Conservation (phyloP, 1,140 invertebrate genomes). For the Tetragonula clypearis region DNA sequence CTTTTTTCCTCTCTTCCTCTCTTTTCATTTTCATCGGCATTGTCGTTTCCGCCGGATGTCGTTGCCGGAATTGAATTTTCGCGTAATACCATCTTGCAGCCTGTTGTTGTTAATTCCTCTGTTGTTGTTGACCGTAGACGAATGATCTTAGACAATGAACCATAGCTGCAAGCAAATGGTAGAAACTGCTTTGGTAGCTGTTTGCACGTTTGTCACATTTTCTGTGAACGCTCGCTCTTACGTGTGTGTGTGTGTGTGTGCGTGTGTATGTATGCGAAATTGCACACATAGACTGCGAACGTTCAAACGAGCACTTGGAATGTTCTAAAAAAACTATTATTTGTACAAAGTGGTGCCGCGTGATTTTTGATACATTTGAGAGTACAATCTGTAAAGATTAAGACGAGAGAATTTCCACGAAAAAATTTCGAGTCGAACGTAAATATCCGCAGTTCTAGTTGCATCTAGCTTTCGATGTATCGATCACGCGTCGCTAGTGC, state of each 20-base stretch:
- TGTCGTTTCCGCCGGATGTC: background rate
- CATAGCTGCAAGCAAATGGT: conserved; percentile 62
- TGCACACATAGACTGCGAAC: background rate
- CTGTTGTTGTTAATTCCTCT: background rate
- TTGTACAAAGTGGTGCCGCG: no score
- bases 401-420: no score
- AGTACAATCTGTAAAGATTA: no score
- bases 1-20: background rate
- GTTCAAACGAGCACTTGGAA: no score
- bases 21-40: background rate
- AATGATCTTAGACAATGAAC: conserved; percentile 70
- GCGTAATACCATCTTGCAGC: background rate
- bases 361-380: no score
- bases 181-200: background rate
- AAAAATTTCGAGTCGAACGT: no score
- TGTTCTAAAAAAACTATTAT: no score
- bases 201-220: background rate
- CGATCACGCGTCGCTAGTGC: background rate
- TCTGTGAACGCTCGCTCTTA: background rate
- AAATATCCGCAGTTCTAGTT: background rate
- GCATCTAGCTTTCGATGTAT: background rate
- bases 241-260: background rate
- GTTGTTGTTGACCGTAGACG: no score
- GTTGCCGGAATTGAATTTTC: background rate
- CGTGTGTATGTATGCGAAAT: background rate